Evolutionary conservation across 2,888 invertebrate species (phyloP).

Genomic region (Dryobotodes eremita): DNA sequence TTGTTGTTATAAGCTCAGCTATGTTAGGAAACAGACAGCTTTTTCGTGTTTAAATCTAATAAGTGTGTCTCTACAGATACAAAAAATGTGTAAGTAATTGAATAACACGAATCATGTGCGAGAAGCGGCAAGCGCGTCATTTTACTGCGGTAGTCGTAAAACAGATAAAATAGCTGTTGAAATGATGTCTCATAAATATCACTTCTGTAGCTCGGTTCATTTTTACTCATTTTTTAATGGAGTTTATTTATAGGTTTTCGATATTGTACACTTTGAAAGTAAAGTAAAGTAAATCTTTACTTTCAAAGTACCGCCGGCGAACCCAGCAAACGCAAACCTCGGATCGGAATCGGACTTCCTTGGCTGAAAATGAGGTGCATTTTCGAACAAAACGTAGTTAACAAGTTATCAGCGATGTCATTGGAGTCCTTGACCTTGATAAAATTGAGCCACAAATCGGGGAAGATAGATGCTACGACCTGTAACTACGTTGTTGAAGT

Average conservation of each 20-base stretch:
- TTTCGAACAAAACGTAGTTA: no score
- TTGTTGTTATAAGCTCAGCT: constrained; percentile 39
- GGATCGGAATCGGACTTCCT: no score
- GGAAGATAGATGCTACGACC: no score
- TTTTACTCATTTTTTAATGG: neutral
- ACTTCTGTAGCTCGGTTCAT: constrained; percentile 13
- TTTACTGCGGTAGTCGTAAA: constrained; percentile 50
- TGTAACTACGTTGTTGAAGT: no score
- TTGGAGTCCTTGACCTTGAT: no score
- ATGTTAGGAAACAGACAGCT: constrained; percentile 8
- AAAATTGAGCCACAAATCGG: no score
- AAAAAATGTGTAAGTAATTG: constrained; percentile 14
- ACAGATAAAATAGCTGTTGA: constrained; percentile 46
- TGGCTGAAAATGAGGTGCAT: no score
- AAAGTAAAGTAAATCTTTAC: no score
- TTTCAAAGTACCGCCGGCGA: no score
- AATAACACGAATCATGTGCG: constrained; percentile 17
- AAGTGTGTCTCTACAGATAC: constrained; percentile 15
- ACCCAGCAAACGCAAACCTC: no score
- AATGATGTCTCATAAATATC: constrained; percentile 43
- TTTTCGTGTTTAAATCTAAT: constrained; percentile 29
- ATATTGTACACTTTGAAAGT: neutral
- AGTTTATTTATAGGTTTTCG: constrained; percentile 6
- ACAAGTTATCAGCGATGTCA: no score
- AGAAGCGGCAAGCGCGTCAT: constrained; percentile 5